Base-by-base conservation (phyloP, 2,888 invertebrate genomes). In the Ephialtes manifestator region DNA sequence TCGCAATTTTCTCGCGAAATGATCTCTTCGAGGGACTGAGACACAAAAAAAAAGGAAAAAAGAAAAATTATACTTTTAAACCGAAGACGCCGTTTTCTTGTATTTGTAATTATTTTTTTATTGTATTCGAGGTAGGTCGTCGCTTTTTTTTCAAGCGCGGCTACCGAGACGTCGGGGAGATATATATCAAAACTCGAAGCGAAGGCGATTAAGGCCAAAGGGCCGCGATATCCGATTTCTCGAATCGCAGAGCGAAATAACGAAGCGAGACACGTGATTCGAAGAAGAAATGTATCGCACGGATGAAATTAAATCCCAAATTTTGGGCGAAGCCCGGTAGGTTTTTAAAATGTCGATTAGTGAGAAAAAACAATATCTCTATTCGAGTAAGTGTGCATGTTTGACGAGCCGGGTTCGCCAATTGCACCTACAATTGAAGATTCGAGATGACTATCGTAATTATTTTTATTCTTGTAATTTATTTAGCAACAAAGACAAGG, bases 21-120 rank as follows among this genome's bases (percentile, higher is more conserved):
- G 91, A 92, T 92, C 91, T 91, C 91, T 90, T 89, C 89, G 90
- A 90, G 90, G 90, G 88, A 89, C 87, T 88, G 88, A 88, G 79
- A 84, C 71, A 85, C 48, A 67, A 78, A 83, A 80, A 80, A 71
- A 83, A 84, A 55, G 84, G 58, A 60, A 72, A 79, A 80, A 70
- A 81, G 84, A 80, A 85, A 77, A 81, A 53, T 75, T 79, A 77
- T 72, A 76, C 63, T 74, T 83, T 72, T 31, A 65, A 81, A 85
- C 83, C 58, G 65, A 81, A 83, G 81, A 85, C 78, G 83, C 70
- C 78, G 65, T 80, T 83, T 53, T 87, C 82, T 84, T 72, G 83
- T 86, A 83, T 83, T 78, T 84, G 75, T 87, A 86, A 67, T 39
- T 71, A 76, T 65, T 76, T 78, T 24, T 81, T 81, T 77, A 85